A percentile compares a stretch with the other conserved stretches of the same genome.
These are phyloP conservation scores for Liolophura sinensis DNA, from an alignment of 1,140 invertebrate species.

Conservation along the genomic window DNA sequence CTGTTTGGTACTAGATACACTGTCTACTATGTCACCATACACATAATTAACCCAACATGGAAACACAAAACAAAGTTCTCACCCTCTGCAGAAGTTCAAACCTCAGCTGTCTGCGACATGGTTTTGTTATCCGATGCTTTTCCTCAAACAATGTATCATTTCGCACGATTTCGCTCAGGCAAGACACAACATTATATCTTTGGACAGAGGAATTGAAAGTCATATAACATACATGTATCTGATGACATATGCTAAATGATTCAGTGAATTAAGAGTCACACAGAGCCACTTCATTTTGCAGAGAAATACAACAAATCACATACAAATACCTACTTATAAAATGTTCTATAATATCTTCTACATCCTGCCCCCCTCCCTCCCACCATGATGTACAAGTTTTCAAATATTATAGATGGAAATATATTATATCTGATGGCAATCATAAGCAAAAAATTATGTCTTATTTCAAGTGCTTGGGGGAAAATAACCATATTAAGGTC, in stretches of 20 bases:
- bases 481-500: no score
- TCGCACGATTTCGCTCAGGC: conserved; percentile 85
- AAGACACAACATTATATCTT: conserved; percentile 84
- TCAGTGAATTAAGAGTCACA: not conserved
- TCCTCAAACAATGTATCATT: conserved; percentile 77
- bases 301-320: no score
- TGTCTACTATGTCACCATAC: no score
- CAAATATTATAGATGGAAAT: no score
- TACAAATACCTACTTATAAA: no score
- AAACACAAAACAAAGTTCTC: conserved; percentile 13
- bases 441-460: no score
- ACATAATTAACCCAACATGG: not conserved
- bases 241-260: conserved; percentile 7
- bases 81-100: conserved; percentile 80
- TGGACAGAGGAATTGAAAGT: conserved; percentile 36
- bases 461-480: no score
- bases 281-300: not conserved
- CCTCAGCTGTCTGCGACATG: conserved; percentile 82
- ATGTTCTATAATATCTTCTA: no score
- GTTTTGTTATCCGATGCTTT: conserved; percentile 74
- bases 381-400: no score
- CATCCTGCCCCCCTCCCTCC: no score
- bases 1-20: not conserved
- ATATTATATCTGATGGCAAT: no score
- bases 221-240: conserved; percentile 10